These are phyloP conservation scores for Netelia inedita DNA, from an alignment of 2,888 invertebrate species.

Conservation along the genomic window DNA sequence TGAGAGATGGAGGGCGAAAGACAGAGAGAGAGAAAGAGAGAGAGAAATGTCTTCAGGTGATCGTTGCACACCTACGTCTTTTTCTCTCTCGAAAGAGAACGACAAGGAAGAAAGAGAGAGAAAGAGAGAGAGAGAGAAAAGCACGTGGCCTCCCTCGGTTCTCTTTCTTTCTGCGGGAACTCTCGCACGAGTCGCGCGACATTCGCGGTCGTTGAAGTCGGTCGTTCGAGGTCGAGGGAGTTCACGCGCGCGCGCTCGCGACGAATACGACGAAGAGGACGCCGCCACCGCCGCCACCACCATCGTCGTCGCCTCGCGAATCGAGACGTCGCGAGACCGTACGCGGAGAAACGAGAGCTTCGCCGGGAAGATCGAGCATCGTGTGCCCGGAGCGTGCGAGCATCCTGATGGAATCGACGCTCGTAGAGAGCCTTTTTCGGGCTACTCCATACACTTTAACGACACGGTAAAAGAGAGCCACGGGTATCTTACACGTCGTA, in stretches of 20 bases:
- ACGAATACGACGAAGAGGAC: slow-evolving; percentile 67
- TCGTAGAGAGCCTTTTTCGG: slow-evolving; percentile 67
- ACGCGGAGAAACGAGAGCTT: slow-evolving; percentile 71
- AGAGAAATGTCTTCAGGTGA: neutral
- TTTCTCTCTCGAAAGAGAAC: neutral
- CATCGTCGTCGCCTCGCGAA: slow-evolving; percentile 12
- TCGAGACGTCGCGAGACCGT: slow-evolving; percentile 58
- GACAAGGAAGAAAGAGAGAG: neutral
- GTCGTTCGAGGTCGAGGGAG: slow-evolving; percentile 82
- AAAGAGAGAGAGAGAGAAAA: slow-evolving; percentile 30
- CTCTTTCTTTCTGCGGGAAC: slow-evolving; percentile 41
- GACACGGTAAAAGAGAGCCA: slow-evolving; percentile 46
- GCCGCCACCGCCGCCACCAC: slow-evolving; percentile 71
- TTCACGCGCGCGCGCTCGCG: slow-evolving; percentile 75
- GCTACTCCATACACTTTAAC: slow-evolving; percentile 57
- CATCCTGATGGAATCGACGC: slow-evolving; percentile 62
- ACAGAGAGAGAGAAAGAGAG: neutral
- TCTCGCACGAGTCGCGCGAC: slow-evolving; percentile 75
- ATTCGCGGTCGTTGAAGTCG: slow-evolving; percentile 82
- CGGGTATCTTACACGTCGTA: slow-evolving; percentile 25
- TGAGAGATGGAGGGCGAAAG: neutral
- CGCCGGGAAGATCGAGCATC: slow-evolving; percentile 15
- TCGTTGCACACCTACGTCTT: neutral
- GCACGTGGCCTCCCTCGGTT: slow-evolving; percentile 74
- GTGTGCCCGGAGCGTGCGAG: slow-evolving; percentile 55